phyloP scores from a whole-genome alignment of 2,113 vertebrate genomes.

The Eptesicus fuscus region DNA sequence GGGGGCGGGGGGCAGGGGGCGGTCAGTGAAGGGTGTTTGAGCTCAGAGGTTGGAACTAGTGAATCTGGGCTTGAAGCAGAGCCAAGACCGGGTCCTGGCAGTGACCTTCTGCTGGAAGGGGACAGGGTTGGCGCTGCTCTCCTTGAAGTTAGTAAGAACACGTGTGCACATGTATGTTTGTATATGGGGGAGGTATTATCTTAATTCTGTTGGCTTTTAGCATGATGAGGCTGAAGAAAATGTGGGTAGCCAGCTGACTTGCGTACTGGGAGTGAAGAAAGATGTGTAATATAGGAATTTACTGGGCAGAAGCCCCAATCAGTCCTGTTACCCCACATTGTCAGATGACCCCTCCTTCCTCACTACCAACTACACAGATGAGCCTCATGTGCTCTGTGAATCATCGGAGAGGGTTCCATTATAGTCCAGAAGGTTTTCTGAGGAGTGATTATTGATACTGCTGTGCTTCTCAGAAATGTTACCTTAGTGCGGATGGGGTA shows the following conservation, averaged over 20 bases:
- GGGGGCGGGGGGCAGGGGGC: fast-evolving
- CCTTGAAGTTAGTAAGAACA: not conserved
- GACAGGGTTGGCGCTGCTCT: not conserved
- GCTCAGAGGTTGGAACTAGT: not conserved
- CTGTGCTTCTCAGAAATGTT: not conserved
- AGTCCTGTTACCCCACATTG: not conserved
- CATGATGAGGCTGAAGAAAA: not conserved
- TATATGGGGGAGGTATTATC: not conserved
- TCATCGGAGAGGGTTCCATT: not conserved
- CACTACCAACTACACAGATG: not conserved
- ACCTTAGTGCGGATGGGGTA: not conserved
- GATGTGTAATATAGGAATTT: not conserved
- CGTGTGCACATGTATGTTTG: not conserved
- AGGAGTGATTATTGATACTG: not conserved
- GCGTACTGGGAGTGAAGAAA: fast-evolving
- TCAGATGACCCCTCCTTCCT: not conserved
- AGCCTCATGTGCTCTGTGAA: not conserved
- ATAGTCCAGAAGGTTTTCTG: not conserved
- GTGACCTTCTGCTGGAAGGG: not conserved
- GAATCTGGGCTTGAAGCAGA: not conserved
- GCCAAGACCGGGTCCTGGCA: not conserved
- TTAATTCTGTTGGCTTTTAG: not conserved
- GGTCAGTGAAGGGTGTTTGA: not conserved
- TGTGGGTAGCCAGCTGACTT: not conserved
- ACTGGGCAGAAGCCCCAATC: not conserved